Evolutionary conservation across 92 coral and sea anemone genomes (phyloP), one percentile per base, ranked within the genome.

Genomic region (Epizoanthus rinbou): DNA sequence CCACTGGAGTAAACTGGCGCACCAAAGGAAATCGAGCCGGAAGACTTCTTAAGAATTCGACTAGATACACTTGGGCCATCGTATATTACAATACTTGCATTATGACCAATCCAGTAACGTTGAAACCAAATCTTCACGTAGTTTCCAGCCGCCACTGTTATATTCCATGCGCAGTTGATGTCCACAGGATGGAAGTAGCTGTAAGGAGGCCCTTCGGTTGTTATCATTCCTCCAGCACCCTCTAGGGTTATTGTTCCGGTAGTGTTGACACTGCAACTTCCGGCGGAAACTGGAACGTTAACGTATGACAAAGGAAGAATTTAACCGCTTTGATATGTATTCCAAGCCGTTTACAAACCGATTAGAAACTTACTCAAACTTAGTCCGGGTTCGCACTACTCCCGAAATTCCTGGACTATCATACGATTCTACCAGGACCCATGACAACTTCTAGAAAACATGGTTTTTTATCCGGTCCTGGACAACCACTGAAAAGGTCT

Each of bases 101-200:
- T 71, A 17, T 28, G 58, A 11, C 76, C 58, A 71, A 71, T 71
- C 28, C 17, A 39, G 33, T 24, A 41, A 25, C 57, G 28, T 9
- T 71, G 76, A 71, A 71, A 71, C 76, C 76, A 71, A 7, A 71
- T 35, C 57, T 71, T 71, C 4, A 43, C 56, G 58, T 18, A 45
- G 76, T 17, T 71, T 7, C 58, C 76, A 7, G 21, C 25, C 50
- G 57, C 35, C 58, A 71, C 76, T 21, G 58, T 15, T 41, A 71
- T 71, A 19, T 21, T 71, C 76, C 76, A 71, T 4, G 76, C 41
- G 58, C 76, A 71, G 25, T 71, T 47, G 10, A 71, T 71, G 7
- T 39, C 23, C 35, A 6, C 31, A 2, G 76, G 58, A 18, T 71
- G 5, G 5, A 7, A n/a, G 76, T 71, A 71, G 0, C 23, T 9